Conservation (phyloP, 2,113 vertebrate species). For the Paedocypris sp. region DNA sequence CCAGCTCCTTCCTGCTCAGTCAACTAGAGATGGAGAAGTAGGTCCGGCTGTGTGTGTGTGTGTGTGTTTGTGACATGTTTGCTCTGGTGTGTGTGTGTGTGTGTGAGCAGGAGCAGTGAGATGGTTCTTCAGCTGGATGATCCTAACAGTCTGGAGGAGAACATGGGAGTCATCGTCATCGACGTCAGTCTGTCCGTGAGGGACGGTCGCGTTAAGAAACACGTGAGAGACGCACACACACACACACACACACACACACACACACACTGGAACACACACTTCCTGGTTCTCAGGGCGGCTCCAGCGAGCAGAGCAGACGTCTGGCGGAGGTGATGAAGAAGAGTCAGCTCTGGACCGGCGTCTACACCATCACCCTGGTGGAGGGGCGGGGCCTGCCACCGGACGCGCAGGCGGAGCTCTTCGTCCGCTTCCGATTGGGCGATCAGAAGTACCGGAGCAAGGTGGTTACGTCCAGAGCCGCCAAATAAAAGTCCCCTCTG, state of each 20-base stretch:
- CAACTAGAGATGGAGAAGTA: conserved; percentile 84
- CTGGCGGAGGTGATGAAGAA: conserved; percentile 68
- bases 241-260: too few relatives aligned
- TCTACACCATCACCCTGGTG: conserved; percentile 75
- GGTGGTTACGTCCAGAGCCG: conserved; percentile 50
- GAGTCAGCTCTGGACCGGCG: conserved; percentile 80
- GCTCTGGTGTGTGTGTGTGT: background rate
- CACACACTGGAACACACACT: too few relatives aligned
- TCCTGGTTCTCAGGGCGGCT: conserved; percentile 29
- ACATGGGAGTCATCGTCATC: conserved; percentile 85
- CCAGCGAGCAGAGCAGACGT: conserved; percentile 19
- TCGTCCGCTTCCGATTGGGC: conserved; percentile 79
- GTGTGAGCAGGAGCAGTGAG: conserved; percentile 64
- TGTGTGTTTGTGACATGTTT: background rate
- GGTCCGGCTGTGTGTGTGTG: conserved; percentile 8
- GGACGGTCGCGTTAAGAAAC: conserved; percentile 67
- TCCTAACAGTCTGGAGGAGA: conserved; percentile 87
- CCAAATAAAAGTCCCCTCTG: background rate
- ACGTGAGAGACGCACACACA: background rate
- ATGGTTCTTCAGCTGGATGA: conserved; percentile 73
- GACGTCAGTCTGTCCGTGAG: conserved; percentile 72
- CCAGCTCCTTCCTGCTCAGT: conserved; percentile 61
- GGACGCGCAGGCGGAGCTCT: conserved; percentile 65
- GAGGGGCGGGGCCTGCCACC: conserved; percentile 70
- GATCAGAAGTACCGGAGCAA: conserved; percentile 89